Evolutionary conservation across 2,797 vertebrate genomes (phyloP), one percentile per base, ranked within the genome.

Genomic region (Anabas testudineus): DNA sequence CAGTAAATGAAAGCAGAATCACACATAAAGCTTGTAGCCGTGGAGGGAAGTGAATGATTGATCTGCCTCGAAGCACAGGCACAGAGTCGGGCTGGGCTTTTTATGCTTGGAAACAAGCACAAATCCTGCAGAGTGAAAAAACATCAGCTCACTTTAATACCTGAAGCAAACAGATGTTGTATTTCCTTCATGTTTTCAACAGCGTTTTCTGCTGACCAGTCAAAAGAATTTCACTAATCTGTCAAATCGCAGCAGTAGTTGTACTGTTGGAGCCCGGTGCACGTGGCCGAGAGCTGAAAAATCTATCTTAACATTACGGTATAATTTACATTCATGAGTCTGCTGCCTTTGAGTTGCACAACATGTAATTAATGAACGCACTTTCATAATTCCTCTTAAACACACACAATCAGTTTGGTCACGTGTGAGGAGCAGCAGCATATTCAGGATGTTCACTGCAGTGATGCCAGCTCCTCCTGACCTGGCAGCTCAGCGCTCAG

Each of bases 361-460:
- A 34, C 52, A 32, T 68, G 59, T 55, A 74, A 81, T 56, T 75
- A 78, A 61, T 26, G 28, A 39, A 41, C 22, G 74, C 5, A 26
- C 28, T 57, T 39, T 71, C 67, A 48, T 1, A 21, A 43, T 60
- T 37, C 59, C 59, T 54, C 39, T 66, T 41, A 34, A 63, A 28
- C 24, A 39, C 32, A 2, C 2, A 34, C 19, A 52, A 57, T 42
- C 30, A 24, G 12, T 52, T 62, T 41, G 46, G 1, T 37, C 13
- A 37, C 10, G 15, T 12, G 22, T 68, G 54, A 45, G 55, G 54
- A 45, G 55, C 14, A 46, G 39, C 36, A 21, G 51, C 53, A 71
- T 16, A 28, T 54, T 68, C 58, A 65, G 52, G 41, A 51, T 42
- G 60, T 46, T 74, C 49, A 21, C 48, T 28, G 61, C 36, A 43